These are phyloP conservation scores for Drosophila littoralis DNA, from an alignment of 1,140 invertebrate species.

Conservation along the genomic window DNA sequence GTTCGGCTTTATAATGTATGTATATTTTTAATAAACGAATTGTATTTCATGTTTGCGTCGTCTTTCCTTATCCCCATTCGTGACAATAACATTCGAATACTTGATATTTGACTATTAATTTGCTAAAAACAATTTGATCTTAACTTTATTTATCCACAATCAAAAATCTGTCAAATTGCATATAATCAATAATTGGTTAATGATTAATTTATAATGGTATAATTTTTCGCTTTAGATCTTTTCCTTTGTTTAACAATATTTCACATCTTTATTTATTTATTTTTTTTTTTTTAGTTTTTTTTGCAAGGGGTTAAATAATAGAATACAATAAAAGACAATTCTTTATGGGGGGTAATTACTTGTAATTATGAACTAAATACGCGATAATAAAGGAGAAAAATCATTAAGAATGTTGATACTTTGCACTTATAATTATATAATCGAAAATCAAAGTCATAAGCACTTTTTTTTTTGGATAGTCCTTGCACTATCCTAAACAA, in stretches of 20 bases:
- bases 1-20: slow-evolving; percentile 56
- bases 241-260: slow-evolving; percentile 76
- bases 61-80: no score
- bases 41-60: slow-evolving; percentile 54
- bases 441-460: slow-evolving; percentile 62
- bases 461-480: slow-evolving; percentile 34
- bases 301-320: slow-evolving; percentile 55
- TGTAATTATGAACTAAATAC: slow-evolving; percentile 62
- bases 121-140: slow-evolving; percentile 63
- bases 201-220: slow-evolving; percentile 61
- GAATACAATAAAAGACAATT: slow-evolving; percentile 57
- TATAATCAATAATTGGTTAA: slow-evolving; percentile 41
- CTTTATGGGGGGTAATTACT: slow-evolving; percentile 47
- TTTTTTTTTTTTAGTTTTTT: slow-evolving; percentile 31
- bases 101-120: slow-evolving; percentile 15
- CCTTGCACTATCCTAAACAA: slow-evolving; percentile 26
- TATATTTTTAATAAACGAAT: slow-evolving; percentile 72
- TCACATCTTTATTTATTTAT: slow-evolving; percentile 47
- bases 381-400: slow-evolving; percentile 42
- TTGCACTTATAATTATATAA: slow-evolving; percentile 74
- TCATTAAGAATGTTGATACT: slow-evolving; percentile 71
- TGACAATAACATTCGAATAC: neutral
- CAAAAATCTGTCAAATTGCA: slow-evolving; percentile 53
- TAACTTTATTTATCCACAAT: slow-evolving; percentile 71
- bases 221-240: slow-evolving; percentile 46